Percentiles rank a stretch among this genome's conserved stretches.
Conservation (phyloP, 2,797 vertebrate species). For the Enoplosus armatus region DNA sequence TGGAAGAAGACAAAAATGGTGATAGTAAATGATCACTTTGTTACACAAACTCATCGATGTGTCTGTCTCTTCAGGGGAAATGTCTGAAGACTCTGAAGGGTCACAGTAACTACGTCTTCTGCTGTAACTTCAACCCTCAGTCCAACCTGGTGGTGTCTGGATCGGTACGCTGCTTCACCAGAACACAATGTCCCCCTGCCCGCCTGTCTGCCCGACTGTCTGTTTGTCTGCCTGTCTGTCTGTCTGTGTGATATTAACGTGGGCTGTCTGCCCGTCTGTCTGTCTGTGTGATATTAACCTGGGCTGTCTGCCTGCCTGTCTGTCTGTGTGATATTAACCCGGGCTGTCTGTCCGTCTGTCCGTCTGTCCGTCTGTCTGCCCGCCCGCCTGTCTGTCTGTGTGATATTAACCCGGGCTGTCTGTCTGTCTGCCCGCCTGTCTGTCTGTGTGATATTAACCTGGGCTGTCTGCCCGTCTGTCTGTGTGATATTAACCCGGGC, state of each 20-base stretch:
- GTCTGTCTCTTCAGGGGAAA: conserved; percentile 92
- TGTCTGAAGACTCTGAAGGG: conserved; percentile 95
- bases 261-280: not conserved
- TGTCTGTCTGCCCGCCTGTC: not conserved
- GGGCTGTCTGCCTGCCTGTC: no score
- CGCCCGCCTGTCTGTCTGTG: no score
- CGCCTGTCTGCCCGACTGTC: conserved; percentile 84
- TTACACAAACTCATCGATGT: no score
- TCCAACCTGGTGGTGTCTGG: conserved; percentile 90
- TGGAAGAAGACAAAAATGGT: no score
- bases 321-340: no score
- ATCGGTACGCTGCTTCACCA: conserved; percentile 7
- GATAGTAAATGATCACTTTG: no score
- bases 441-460: no score
- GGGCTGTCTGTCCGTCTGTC: conserved; percentile 82
- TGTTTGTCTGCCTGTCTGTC: not conserved
- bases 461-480: no score
- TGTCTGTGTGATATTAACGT: no score
- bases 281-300: no score
- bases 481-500: no score
- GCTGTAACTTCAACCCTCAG: conserved; percentile 96
- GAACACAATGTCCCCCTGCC: conserved; percentile 53
- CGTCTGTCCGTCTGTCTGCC: not conserved
- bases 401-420: no score
- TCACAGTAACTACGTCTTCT: conserved; percentile 96